Evolutionary conservation across 2,797 vertebrate species (phyloP).

Genomic region (Tolypeutes matacus): DNA sequence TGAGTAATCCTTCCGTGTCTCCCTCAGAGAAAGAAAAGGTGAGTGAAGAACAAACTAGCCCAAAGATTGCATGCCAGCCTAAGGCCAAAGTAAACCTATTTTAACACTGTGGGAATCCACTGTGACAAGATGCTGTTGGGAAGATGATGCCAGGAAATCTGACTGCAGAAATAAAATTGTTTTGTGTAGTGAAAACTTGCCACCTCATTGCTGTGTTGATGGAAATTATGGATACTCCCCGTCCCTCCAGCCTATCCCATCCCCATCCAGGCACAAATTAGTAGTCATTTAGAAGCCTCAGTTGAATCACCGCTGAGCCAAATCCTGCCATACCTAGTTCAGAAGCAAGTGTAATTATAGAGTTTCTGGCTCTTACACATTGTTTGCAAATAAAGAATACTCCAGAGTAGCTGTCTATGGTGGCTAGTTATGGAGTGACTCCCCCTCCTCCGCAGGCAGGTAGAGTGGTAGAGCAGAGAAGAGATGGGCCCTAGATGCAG

Average conservation of each 20-base stretch:
- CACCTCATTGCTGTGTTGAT: conserved; percentile 66
- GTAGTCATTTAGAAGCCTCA: neutral
- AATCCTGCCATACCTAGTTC: neutral
- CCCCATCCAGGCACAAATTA: neutral
- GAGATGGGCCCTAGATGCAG: neutral
- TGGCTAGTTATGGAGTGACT: neutral
- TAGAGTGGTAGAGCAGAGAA: neutral
- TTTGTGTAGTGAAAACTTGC: conserved; percentile 74
- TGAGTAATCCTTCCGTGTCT: conserved; percentile 49
- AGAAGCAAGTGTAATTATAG: conserved; percentile 42
- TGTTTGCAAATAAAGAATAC: neutral
- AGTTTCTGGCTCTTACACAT: conserved; percentile 35
- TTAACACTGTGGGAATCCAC: conserved; percentile 77
- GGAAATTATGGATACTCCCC: conserved; percentile 69
- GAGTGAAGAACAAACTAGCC: conserved; percentile 78
- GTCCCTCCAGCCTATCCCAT: fast-evolving
- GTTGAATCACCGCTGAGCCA: neutral
- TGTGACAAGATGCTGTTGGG: conserved; percentile 77
- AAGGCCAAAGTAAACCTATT: conserved; percentile 81
- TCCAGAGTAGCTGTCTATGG: neutral
- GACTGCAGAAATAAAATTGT: conserved; percentile 81
- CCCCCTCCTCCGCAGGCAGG: neutral
- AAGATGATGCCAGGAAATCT: conserved; percentile 67
- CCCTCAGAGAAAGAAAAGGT: conserved; percentile 31
- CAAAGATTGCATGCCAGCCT: conserved; percentile 67